Evolutionary conservation across 1,140 invertebrate species (phyloP), one percentile per base, ranked within the genome.

Genomic region (Camponotus pennsylvanicus): DNA sequence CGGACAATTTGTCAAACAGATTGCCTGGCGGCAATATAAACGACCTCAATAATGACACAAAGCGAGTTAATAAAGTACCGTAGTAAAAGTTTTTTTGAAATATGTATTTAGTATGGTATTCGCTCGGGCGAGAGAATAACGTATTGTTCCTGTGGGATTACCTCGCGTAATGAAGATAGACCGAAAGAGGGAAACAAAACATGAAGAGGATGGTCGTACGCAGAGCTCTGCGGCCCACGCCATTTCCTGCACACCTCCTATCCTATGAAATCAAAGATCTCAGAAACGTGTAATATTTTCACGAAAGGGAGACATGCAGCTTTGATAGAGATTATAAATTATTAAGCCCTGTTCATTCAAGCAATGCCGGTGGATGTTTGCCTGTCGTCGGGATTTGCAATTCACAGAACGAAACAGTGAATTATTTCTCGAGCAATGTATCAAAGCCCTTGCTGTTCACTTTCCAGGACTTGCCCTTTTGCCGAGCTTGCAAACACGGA

Each of bases 321-420:
- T 82, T 82, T 82, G 42, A 64, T 57, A 37, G 55, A 57, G 79
- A 83, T 83, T 83, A 73, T 83, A 75, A 83, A 83, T 83, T 83
- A 83, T 83, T 83, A 83, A 83, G 32, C 32, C 49, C 27, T 61
- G 69, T 57, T 82, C 67, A 82, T 61, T 55, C 79, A 21, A 34
- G 79, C 67, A 69, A 61, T 61, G 55, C 13, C 32, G 69, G 69
- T 27, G 69, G 32, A 75, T 75, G 69, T 83, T 83, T 37, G 79
- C 64, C 34, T 80, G 78, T 80, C 66, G 49, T 18, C 79, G 55
- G 2, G 69, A 75, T 83, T 83, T 83, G 57, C 57, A 75, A 83
- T 73, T 83, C 69, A 83, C 40, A 34, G 69, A 83, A 73, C 55
- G 79, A 59, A 82, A 83, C 79, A 75, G 79, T 83, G 42, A 83